A percentile compares a stretch with the other conserved stretches of the same genome.
phyloP scores from a whole-genome alignment of 2,113 vertebrate species.

The Choloepus hoffmanni region DNA sequence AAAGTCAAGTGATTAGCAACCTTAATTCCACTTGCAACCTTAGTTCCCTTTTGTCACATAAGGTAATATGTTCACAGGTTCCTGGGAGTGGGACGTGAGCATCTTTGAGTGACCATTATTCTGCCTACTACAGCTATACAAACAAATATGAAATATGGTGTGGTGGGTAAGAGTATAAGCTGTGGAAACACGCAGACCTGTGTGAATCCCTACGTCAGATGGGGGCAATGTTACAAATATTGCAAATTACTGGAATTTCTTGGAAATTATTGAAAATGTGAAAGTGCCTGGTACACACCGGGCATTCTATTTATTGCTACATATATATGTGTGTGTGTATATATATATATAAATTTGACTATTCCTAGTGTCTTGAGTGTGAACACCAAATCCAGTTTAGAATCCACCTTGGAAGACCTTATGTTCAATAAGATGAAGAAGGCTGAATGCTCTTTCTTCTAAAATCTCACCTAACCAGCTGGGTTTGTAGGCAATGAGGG shows the following conservation, averaged over 20 bases:
- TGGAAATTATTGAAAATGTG: neutral
- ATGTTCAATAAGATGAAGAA: neutral
- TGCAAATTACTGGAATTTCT: neutral
- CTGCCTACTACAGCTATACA: neutral
- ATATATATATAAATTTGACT: too few relatives aligned
- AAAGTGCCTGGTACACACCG: neutral
- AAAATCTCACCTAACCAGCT: conserved; percentile 57
- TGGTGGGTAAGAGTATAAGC: neutral
- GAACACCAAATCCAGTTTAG: neutral
- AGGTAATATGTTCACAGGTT: neutral
- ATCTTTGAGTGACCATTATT: neutral
- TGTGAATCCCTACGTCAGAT: neutral
- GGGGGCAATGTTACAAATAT: neutral
- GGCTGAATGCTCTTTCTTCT: conserved; percentile 16
- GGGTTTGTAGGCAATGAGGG: conserved; percentile 50
- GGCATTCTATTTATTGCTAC: neutral
- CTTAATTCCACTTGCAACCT: neutral
- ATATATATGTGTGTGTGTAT: too few relatives aligned
- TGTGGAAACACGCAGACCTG: neutral
- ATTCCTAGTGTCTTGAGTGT: neutral
- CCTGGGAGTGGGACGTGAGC: neutral
- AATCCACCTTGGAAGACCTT: neutral
- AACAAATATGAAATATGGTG: neutral
- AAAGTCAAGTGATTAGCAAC: neutral
- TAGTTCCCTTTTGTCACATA: neutral